Conservation (phyloP, 2,113 vertebrate genomes). For the Syngnathus scovelli region DNA sequence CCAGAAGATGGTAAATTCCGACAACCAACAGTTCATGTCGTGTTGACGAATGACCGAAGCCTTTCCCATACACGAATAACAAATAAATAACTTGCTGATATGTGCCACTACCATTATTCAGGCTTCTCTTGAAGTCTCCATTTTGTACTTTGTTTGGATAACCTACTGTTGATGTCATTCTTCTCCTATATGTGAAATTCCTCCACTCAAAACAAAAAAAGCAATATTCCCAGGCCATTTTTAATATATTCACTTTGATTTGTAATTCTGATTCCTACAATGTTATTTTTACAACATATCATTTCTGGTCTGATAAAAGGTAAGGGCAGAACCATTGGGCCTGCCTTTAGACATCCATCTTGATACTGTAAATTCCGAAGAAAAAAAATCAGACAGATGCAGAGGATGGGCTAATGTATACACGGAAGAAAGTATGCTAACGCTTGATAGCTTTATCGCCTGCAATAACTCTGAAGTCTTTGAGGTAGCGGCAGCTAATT, state of each 20-base stretch:
- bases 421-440: background rate
- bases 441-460: background rate
- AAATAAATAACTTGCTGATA: conserved; percentile 1
- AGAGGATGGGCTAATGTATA: background rate
- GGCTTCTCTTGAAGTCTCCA: conserved; percentile 2
- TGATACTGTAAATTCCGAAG: background rate
- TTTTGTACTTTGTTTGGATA: conserved; percentile 1
- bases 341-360: background rate
- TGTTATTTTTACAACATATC: background rate
- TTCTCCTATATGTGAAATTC: background rate
- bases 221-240: background rate
- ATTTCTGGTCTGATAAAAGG: background rate
- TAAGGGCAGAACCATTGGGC: background rate
- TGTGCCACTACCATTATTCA: background rate
- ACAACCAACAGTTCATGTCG: no score
- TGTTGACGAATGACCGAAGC: no score
- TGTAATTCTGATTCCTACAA: background rate
- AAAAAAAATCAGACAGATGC: background rate
- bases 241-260: background rate
- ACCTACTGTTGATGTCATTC: conserved; percentile 2
- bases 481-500: background rate
- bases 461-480: background rate
- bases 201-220: background rate
- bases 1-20: no score
- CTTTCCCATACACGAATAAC: background rate